Evolutionary conservation across 2,888 invertebrate genomes (phyloP), one percentile per base, ranked within the genome.

Genomic region (Laspeyria flexula): DNA sequence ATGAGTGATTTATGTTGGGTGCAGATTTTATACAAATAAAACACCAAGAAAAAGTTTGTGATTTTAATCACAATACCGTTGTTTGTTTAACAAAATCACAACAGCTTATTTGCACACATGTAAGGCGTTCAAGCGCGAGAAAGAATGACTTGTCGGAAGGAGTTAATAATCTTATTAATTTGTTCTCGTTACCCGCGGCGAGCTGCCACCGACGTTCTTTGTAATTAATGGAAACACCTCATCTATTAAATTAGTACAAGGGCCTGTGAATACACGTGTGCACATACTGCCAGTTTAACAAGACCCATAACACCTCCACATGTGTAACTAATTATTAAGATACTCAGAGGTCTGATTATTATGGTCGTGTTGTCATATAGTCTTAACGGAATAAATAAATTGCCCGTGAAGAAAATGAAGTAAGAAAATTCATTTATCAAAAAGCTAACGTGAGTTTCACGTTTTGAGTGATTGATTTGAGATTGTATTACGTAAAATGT

Each of bases 221-320:
- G 90, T 91, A 89, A 92, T 91, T 91, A 90, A 90, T 86, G 88
- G 76, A 83, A 90, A 89, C 92, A 92, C 91, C 91, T 91, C 90
- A 89, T 91, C 85, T 91, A 92, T 91, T 90, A 88, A 90, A 91
- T 92, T 91, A 92, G 88, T 83, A 81, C 75, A 85, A 87, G 86
- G 84, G 85, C 86, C 78, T 81, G 83, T 81, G 81, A 83, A 85
- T 84, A 84, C 84, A 85, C 83, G 82, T 85, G 84, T 78, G 79
- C 53, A 77, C 68, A 66, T 71, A 74, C 73, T 61, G 75, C 88
- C 88, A 87, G 33, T 51, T 12, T 79, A 74, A 49, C 42, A 7
- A 70, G 89, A 82, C 66, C 81, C 69, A 40, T 71, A 60, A 64
- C 62, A 57, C 62, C 48, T 54, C 37, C 42, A 54, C 38, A 47